These are phyloP conservation scores for Tachuris rubrigastra DNA, from an alignment of 2,113 vertebrate genomes.

Conservation along the genomic window DNA sequence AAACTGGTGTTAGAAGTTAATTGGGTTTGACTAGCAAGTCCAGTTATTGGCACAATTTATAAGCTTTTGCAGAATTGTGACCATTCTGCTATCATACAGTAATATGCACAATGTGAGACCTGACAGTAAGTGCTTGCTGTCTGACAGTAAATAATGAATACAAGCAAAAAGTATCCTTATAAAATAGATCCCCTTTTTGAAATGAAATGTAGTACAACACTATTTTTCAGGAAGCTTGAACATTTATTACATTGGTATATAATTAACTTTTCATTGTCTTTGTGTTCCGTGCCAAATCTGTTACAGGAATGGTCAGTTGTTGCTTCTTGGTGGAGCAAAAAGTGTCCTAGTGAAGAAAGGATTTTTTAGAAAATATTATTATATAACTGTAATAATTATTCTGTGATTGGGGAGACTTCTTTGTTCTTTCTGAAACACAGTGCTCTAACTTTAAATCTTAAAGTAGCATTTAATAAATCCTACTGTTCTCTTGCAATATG, in stretches of 20 bases:
- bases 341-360: not conserved
- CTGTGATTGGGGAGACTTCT: not conserved
- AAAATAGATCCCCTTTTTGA: slow-evolving; percentile 11
- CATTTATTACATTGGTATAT: slow-evolving; percentile 35
- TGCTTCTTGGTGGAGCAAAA: not conserved
- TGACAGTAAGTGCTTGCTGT: slow-evolving; percentile 53
- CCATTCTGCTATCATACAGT: slow-evolving; percentile 41
- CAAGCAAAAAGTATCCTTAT: slow-evolving; percentile 6
- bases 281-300: not conserved
- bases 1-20: slow-evolving; percentile 69
- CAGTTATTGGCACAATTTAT: slow-evolving; percentile 66
- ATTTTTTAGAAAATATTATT: not conserved
- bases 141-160: slow-evolving; percentile 44
- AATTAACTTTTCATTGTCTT: slow-evolving; percentile 52
- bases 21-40: slow-evolving; percentile 71
- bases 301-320: slow-evolving; percentile 9
- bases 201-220: slow-evolving; percentile 19
- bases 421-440: not conserved
- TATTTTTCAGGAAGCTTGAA: slow-evolving; percentile 45
- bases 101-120: slow-evolving; percentile 45
- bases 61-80: slow-evolving; percentile 56
- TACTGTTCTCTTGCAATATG: not conserved
- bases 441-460: not conserved
- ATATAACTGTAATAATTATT: not conserved
- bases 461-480: not conserved